These are phyloP conservation scores for Epinephelus awoara DNA, from an alignment of 2,797 vertebrate genomes.

Conservation along the genomic window DNA sequence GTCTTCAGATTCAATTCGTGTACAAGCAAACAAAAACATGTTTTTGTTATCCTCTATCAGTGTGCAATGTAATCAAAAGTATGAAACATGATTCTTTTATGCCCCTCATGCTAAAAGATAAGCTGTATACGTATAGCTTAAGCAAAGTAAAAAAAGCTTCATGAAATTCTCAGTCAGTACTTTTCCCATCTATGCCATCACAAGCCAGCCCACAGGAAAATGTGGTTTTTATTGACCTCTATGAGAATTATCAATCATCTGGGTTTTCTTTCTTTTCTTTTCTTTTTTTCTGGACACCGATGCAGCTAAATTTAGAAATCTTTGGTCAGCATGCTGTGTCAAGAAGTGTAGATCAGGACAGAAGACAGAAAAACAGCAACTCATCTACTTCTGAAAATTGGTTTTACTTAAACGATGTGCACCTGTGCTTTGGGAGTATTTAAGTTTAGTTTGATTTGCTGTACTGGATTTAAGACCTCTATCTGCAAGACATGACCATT, in stretches of 20 bases:
- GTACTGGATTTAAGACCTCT: neutral
- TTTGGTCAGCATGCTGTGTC: constrained; percentile 11
- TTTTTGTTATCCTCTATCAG: neutral
- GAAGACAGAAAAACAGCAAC: neutral
- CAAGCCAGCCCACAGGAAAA: too few species aligned
- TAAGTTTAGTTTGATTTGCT: constrained; percentile 7
- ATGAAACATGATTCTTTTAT: neutral
- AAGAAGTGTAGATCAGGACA: neutral
- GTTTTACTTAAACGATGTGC: constrained; percentile 7
- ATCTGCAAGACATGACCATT: constrained; percentile 11
- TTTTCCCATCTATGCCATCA: too few species aligned
- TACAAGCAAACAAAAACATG: constrained; percentile 16
- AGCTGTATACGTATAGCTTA: neutral
- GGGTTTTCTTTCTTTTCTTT: neutral
- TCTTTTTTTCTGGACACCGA: neutral
- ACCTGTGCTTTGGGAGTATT: constrained; percentile 8
- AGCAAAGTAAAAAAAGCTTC: neutral
- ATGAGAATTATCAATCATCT: neutral
- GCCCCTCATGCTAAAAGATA: neutral
- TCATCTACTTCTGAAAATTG: neutral
- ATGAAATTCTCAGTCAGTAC: too few species aligned
- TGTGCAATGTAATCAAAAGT: neutral
- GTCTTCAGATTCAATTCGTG: neutral
- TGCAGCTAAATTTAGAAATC: constrained; percentile 6
- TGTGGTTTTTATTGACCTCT: constrained; percentile 9